Conservation (phyloP, 2,113 vertebrate species). For the Daubentonia madagascariensis region DNA sequence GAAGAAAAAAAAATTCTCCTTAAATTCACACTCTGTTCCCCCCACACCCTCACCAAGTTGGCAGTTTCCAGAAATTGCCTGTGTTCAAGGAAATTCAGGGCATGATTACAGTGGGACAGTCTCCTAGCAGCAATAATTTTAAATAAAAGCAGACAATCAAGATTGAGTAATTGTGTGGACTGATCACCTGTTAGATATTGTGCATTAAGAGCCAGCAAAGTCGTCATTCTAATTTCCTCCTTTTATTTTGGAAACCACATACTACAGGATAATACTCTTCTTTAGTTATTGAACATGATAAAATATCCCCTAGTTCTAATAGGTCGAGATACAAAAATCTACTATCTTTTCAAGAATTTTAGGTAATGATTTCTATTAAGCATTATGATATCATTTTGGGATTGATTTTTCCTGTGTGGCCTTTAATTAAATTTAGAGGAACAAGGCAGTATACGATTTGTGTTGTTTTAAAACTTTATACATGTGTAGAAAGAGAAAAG, state of each 20-base stretch:
- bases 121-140: neutral
- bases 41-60: neutral
- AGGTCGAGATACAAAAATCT: neutral
- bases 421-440: neutral
- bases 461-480: neutral
- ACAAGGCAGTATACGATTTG: neutral
- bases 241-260: slow-evolving; percentile 35
- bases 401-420: neutral
- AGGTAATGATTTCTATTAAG: neutral
- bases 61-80: neutral
- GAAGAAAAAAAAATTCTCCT: neutral
- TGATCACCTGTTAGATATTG: neutral
- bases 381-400: neutral
- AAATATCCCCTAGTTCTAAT: neutral
- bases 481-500: neutral
- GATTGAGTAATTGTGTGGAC: neutral
- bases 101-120: neutral
- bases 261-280: neutral
- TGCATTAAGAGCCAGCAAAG: slow-evolving; percentile 21
- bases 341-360: neutral
- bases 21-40: neutral
- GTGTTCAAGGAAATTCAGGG: neutral
- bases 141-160: slow-evolving; percentile 51
- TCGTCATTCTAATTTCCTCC: slow-evolving; percentile 51
- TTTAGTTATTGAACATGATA: neutral